Percentiles rank a stretch among this genome's conserved stretches.
Conservation (phyloP, 2,797 vertebrate genomes). For the Cygnus olor region DNA sequence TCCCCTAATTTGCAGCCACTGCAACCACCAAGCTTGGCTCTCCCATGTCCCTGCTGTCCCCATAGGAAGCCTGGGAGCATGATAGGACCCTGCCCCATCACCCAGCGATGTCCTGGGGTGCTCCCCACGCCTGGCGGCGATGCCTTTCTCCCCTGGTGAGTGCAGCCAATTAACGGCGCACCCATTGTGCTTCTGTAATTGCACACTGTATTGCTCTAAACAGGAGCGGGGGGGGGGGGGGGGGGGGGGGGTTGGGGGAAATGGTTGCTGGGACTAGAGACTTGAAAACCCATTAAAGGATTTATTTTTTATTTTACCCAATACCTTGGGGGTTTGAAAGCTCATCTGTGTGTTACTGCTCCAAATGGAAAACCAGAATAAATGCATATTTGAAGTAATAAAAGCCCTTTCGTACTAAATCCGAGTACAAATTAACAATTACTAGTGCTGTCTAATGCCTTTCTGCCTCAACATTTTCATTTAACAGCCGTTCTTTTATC, state of each 20-base stretch:
- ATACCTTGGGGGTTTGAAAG: conserved; percentile 55
- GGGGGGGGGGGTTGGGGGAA: too few relatives aligned
- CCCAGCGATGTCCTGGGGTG: neutral
- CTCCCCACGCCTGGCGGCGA: rapidly evolving
- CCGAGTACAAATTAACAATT: conserved; percentile 74
- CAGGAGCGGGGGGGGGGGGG: neutral
- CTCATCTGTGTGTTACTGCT: conserved; percentile 57
- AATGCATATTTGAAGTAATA: conserved; percentile 70
- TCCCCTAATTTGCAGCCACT: rapidly evolving
- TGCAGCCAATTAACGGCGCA: neutral
- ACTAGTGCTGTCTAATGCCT: conserved; percentile 63
- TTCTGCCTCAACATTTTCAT: conserved; percentile 69
- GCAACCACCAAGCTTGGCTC: neutral
- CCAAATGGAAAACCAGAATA: conserved; percentile 63
- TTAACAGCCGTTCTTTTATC: conserved; percentile 62
- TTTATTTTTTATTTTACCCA: conserved; percentile 50
- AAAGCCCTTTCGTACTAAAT: conserved; percentile 63
- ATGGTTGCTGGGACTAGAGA: neutral
- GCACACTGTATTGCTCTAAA: neutral
- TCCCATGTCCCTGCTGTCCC: neutral
- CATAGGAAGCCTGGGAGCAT: rapidly evolving
- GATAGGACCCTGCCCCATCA: neutral
- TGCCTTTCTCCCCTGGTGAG: neutral
- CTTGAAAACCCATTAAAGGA: conserved; percentile 60
- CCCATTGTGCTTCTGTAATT: neutral